phyloP scores from a whole-genome alignment of 2,797 vertebrate species.

The Coluber constrictor region DNA sequence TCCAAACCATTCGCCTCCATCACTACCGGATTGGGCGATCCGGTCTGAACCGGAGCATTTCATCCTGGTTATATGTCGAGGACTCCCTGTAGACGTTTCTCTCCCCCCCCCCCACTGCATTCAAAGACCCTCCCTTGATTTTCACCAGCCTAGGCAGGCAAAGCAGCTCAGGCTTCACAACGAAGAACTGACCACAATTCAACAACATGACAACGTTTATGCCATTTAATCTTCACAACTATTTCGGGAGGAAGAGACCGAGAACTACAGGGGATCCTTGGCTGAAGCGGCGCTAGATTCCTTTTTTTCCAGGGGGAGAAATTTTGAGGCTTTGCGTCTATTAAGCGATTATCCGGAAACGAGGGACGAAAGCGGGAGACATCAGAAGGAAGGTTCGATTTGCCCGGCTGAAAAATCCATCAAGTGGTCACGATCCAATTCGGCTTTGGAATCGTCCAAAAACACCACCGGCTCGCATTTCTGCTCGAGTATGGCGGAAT shows the following conservation, averaged over 20 bases:
- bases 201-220: neutral
- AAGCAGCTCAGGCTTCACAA: neutral
- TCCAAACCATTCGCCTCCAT: too few species aligned
- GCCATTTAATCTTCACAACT: neutral
- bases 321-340: neutral
- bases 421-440: fast-evolving
- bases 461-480: neutral
- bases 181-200: fast-evolving
- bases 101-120: neutral
- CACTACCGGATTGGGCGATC: too few species aligned
- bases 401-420: fast-evolving
- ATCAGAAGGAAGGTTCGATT: fast-evolving
- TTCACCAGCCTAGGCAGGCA: too few species aligned
- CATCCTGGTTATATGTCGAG: too few species aligned
- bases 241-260: neutral
- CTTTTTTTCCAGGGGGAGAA: neutral
- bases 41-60: too few species aligned
- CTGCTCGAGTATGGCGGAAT: fast-evolving
- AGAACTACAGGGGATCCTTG: neutral
- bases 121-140: neutral
- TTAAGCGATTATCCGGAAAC: neutral
- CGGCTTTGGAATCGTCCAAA: neutral
- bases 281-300: too few species aligned
- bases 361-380: neutral
- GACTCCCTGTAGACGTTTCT: neutral